These are phyloP conservation scores for Yponomeuta cagnagella DNA, from an alignment of 2,888 invertebrate species.

Conservation along the genomic window DNA sequence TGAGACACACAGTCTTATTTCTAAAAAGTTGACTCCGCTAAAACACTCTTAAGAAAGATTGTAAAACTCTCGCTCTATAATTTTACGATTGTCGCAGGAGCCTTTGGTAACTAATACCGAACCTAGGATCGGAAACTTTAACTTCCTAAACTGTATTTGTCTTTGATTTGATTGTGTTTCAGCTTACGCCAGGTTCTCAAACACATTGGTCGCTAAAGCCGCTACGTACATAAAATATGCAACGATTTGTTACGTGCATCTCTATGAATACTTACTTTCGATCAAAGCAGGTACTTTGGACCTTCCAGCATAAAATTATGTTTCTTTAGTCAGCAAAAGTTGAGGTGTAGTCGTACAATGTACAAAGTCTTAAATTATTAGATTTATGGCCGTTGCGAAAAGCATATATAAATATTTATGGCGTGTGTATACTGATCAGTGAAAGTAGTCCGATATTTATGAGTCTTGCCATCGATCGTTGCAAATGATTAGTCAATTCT, in stretches of 20 bases:
- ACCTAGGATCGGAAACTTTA: too few species aligned
- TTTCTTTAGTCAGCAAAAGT: not conserved
- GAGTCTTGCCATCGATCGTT: not conserved
- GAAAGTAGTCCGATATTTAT: conserved; percentile 1
- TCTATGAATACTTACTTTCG: not conserved
- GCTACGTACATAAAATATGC: not conserved
- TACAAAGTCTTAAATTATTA: not conserved
- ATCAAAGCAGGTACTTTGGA: not conserved
- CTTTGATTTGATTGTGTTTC: too few species aligned
- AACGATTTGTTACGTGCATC: not conserved
- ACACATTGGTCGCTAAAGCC: too few species aligned
- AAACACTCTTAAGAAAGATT: too few species aligned
- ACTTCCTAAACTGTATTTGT: too few species aligned
- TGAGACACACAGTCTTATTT: too few species aligned
- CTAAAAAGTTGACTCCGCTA: too few species aligned
- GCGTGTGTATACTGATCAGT: not conserved
- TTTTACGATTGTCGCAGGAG: too few species aligned
- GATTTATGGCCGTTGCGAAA: not conserved
- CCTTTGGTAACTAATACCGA: too few species aligned
- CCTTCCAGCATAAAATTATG: not conserved
- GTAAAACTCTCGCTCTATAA: too few species aligned
- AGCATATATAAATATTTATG: not conserved
- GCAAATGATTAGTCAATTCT: conserved; percentile 1
- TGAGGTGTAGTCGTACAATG: not conserved
- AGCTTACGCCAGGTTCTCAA: too few species aligned